Evolutionary conservation across 1,140 invertebrate species (phyloP).

Genomic region (Centruroides vittatus): DNA sequence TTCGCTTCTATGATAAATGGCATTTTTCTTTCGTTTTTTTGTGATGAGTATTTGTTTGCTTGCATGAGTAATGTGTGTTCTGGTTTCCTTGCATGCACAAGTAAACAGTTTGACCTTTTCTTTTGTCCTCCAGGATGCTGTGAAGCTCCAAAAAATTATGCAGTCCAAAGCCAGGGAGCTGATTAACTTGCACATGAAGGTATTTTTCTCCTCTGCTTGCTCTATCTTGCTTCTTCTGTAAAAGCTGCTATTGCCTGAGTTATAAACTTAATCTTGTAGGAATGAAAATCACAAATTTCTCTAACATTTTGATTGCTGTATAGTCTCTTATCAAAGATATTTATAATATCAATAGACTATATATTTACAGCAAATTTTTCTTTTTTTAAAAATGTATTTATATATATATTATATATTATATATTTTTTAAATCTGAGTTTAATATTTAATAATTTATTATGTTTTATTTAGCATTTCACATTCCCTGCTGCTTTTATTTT

Average conservation of each 20-base stretch:
- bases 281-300: too few relatives aligned
- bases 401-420: not conserved
- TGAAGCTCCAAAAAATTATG: conserved; percentile 66
- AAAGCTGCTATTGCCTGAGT: not conserved
- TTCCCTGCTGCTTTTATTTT: not conserved
- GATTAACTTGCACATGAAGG: conserved; percentile 39
- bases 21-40: too few relatives aligned
- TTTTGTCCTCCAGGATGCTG: conserved; percentile 43
- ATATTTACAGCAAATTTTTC: too few relatives aligned
- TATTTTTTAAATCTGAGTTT: not conserved
- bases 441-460: not conserved
- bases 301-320: too few relatives aligned
- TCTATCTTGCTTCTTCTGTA: not conserved
- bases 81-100: too few relatives aligned
- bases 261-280: not conserved
- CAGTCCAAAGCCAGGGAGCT: conserved; percentile 69
- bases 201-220: not conserved
- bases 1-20: too few relatives aligned
- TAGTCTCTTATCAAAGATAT: too few relatives aligned
- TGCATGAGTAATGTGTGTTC: too few relatives aligned
- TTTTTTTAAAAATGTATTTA: too few relatives aligned
- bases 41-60: too few relatives aligned
- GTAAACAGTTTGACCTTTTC: too few relatives aligned
- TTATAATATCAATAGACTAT: too few relatives aligned
- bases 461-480: not conserved